Evolutionary conservation across 53 echinoderm and acorn worm genomes (phyloP).

Genomic region (Zoroaster sp.): DNA sequence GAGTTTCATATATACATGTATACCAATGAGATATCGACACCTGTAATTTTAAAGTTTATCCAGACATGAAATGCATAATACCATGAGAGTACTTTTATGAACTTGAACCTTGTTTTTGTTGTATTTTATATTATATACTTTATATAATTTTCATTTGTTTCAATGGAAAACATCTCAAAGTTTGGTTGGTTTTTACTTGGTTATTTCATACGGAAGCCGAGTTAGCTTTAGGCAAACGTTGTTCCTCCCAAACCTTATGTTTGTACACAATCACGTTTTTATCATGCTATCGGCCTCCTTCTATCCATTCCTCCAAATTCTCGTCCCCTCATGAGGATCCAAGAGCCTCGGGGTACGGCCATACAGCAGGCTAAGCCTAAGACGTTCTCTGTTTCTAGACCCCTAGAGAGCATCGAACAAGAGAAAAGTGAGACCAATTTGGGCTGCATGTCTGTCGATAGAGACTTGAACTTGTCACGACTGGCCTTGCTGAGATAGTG

Average conservation of each 20-base stretch:
- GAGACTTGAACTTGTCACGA: conserved; percentile 46
- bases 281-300: background rate
- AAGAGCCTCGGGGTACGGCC: background rate
- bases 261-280: conserved; percentile 26
- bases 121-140: no score
- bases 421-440: conserved; percentile 24
- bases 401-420: background rate
- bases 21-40: no score
- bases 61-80: no score
- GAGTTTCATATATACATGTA: no score
- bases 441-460: conserved; percentile 4
- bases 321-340: background rate
- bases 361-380: conserved; percentile 2
- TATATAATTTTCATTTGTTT: no score
- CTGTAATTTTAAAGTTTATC: no score
- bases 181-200: background rate
- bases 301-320: background rate
- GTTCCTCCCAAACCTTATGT: background rate
- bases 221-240: background rate
- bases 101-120: no score
- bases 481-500: background rate
- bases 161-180: no score
- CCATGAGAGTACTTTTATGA: no score
- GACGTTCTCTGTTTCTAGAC: background rate
- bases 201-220: background rate